A percentile compares a stretch with the other conserved stretches of the same genome.
phyloP scores from a whole-genome alignment of 2,888 invertebrate species.

The Scelioninae gen. 2 region DNA sequence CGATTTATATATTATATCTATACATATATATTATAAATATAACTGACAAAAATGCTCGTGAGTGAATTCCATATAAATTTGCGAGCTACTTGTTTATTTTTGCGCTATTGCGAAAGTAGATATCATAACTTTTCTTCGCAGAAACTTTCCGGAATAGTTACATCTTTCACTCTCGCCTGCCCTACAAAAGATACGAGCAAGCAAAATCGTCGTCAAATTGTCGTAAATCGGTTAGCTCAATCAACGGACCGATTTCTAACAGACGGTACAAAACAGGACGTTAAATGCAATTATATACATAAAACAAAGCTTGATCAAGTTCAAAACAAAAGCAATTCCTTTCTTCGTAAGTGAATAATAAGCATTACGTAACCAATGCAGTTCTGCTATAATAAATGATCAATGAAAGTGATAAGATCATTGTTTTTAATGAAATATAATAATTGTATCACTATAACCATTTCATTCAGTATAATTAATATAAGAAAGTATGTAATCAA shows the following conservation, averaged over 20 bases:
- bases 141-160: conserved; percentile 37
- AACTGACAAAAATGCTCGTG: background rate
- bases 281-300: conserved; percentile 5
- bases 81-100: background rate
- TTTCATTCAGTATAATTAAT: background rate
- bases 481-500: background rate
- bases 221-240: conserved; percentile 30
- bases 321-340: conserved; percentile 12
- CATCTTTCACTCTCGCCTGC: conserved; percentile 37
- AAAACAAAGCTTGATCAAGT: conserved; percentile 12
- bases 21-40: too few relatives aligned
- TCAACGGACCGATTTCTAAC: conserved; percentile 35
- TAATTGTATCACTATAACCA: background rate
- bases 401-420: conserved; percentile 9
- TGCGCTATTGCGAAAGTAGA: conserved; percentile 14
- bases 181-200: conserved; percentile 21
- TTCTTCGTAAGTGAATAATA: background rate
- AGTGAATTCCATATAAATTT: background rate
- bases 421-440: conserved; percentile 1
- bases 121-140: conserved; percentile 30
- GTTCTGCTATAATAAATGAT: background rate
- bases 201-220: conserved; percentile 30
- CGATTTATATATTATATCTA: too few relatives aligned
- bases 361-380: background rate
- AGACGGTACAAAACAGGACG: conserved; percentile 7